phyloP scores from a whole-genome alignment of 1,140 invertebrate species.

The Brachionus calyciflorus region DNA sequence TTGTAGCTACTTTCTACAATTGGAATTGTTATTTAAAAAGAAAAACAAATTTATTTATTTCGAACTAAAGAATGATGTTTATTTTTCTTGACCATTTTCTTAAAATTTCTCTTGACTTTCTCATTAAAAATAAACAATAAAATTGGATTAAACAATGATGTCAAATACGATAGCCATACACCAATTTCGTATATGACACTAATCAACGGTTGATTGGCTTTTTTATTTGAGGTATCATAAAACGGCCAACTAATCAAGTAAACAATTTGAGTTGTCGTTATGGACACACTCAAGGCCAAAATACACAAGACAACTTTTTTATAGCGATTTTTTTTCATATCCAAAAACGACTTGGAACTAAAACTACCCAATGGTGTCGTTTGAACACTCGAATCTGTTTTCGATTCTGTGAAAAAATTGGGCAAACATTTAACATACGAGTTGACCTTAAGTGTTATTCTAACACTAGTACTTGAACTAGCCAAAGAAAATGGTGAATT shows the following conservation, averaged over 20 bases:
- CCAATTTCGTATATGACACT: conserved; percentile 14
- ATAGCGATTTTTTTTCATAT: not conserved
- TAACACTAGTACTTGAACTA: not conserved
- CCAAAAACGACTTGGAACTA: not conserved
- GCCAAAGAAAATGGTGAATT: not conserved
- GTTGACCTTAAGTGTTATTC: not conserved
- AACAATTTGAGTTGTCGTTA: conserved; percentile 1
- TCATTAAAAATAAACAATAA: conserved; percentile 33
- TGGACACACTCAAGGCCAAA: conserved; percentile 17
- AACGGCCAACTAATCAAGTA: conserved; percentile 35
- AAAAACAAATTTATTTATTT: no score
- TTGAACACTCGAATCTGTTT: not conserved
- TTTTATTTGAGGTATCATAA: not conserved
- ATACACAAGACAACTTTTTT: conserved; percentile 40
- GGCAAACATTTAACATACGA: not conserved
- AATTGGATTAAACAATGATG: conserved; percentile 43
- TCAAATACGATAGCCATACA: conserved; percentile 37
- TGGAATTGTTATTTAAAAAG: no score
- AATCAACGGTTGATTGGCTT: not conserved
- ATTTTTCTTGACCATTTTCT: not conserved
- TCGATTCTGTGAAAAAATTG: not conserved
- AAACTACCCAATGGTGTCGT: not conserved
- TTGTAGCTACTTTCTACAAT: no score
- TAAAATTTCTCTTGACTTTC: conserved; percentile 27
- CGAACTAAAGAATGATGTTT: no score